Evolutionary conservation across 2,113 vertebrate species (phyloP).

Genomic region (Numida meleagris): DNA sequence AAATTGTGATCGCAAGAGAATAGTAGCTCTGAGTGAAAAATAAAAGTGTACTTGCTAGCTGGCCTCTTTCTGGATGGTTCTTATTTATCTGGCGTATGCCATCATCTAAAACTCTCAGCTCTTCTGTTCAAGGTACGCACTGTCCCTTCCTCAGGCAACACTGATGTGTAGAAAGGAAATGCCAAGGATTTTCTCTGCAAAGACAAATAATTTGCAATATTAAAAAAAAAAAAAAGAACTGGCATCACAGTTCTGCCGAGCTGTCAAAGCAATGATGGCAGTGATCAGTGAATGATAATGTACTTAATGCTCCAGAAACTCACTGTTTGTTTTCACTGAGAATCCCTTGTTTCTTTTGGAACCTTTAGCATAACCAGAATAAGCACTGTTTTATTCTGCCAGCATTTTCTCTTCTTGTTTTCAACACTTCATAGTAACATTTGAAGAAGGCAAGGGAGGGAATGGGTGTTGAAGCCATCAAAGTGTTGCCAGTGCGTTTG

Average conservation of each 20-base stretch:
- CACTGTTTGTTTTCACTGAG: neutral
- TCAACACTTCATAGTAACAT: neutral
- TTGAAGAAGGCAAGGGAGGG: neutral
- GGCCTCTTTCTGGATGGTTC: neutral
- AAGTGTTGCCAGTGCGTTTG: neutral
- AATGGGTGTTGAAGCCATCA: neutral
- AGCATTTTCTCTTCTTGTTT: slow-evolving; percentile 28
- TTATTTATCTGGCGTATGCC: neutral
- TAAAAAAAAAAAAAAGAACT: neutral
- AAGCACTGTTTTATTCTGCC: neutral
- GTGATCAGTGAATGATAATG: neutral
- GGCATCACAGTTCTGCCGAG: neutral
- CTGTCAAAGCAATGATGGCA: neutral
- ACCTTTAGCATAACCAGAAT: neutral
- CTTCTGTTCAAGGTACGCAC: neutral
- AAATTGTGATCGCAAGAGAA: neutral
- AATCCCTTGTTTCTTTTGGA: neutral
- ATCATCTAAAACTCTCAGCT: neutral
- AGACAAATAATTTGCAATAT: neutral
- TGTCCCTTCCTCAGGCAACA: neutral
- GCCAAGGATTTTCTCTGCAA: neutral
- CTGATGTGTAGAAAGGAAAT: neutral
- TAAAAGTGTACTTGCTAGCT: neutral
- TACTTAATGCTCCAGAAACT: neutral
- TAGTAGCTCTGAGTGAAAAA: neutral